These are phyloP conservation scores for Pachyramphus minor DNA, from an alignment of 2,113 vertebrate genomes.

Conservation along the genomic window DNA sequence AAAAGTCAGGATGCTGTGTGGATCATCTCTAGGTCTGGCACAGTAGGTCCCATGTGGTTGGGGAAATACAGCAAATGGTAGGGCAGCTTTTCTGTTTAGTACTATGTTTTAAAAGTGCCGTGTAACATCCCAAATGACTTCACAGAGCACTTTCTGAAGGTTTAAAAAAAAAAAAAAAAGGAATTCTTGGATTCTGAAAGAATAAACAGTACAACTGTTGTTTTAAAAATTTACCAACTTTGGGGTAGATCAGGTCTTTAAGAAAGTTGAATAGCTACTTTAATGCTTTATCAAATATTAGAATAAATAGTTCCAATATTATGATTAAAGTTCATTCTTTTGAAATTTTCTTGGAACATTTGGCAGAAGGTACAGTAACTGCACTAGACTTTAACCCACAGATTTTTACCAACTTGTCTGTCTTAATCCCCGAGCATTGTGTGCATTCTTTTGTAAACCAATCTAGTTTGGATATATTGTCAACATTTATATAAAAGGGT, in stretches of 20 bases:
- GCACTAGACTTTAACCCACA: background rate
- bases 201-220: background rate
- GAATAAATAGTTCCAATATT: background rate
- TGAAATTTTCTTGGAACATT: background rate
- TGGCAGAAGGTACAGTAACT: background rate
- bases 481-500: background rate
- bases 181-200: background rate
- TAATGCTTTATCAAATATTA: background rate
- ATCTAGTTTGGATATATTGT: background rate
- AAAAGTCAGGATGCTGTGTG: background rate
- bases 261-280: background rate
- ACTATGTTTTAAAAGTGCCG: background rate
- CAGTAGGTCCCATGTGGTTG: background rate
- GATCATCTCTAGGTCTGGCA: background rate
- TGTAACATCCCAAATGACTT: background rate
- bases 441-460: background rate
- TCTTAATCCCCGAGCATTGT: background rate
- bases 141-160: background rate
- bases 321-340: background rate
- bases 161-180: background rate
- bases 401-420: background rate
- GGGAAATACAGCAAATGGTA: background rate
- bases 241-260: background rate
- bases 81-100: background rate
- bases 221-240: background rate